These are phyloP conservation scores for Phainopepla nitens DNA, from an alignment of 2,113 vertebrate genomes.

Conservation along the genomic window DNA sequence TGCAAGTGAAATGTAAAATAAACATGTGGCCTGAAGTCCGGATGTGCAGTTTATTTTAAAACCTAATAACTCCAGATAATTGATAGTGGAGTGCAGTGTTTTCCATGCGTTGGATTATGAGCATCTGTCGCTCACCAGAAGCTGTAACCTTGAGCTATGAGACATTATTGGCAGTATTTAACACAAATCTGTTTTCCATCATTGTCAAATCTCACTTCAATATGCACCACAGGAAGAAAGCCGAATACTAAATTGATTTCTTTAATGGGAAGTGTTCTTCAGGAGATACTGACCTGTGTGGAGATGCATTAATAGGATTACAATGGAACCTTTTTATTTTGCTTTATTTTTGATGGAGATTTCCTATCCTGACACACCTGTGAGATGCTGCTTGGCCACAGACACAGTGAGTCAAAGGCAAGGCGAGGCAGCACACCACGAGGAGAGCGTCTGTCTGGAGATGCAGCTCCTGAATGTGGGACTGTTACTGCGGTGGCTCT, in stretches of 20 bases:
- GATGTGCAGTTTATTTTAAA: constrained; percentile 35
- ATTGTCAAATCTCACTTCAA: constrained; percentile 71
- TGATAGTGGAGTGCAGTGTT: constrained; percentile 44
- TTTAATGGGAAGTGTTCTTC: constrained; percentile 65
- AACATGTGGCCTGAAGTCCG: neutral
- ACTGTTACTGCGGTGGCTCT: neutral
- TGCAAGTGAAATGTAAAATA: neutral
- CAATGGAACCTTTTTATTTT: constrained; percentile 29
- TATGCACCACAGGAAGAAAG: constrained; percentile 67
- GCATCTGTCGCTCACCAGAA: constrained; percentile 49
- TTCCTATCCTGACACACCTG: neutral
- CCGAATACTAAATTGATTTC: constrained; percentile 69
- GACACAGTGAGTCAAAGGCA: neutral
- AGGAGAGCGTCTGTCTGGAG: neutral
- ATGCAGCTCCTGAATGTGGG: neutral
- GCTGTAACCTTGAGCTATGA: constrained; percentile 71
- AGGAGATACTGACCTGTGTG: constrained; percentile 49
- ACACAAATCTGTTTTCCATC: constrained; percentile 73
- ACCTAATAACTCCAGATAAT: constrained; percentile 51
- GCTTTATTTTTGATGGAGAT: constrained; percentile 1
- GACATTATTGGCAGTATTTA: constrained; percentile 74
- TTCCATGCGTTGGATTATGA: constrained; percentile 44
- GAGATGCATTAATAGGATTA: constrained; percentile 56
- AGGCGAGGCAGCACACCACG: accelerated
- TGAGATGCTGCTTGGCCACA: neutral